Evolutionary conservation across 2,888 invertebrate genomes (phyloP), one percentile per base, ranked within the genome.

Genomic region (Tanypteryx hageni): DNA sequence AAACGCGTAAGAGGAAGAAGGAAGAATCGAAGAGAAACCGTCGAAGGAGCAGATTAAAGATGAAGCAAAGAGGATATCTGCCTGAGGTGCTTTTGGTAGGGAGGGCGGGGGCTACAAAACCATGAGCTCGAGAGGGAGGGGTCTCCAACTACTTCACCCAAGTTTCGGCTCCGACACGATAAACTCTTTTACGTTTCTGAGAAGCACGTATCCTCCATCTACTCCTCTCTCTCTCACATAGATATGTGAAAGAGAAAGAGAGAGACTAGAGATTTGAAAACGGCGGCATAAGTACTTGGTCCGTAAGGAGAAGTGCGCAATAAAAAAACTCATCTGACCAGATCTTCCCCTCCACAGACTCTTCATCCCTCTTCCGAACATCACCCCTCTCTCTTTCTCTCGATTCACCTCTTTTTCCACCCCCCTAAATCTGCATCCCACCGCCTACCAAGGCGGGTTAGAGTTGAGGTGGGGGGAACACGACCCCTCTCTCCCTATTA

Each of bases 271-370:
- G 76, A 76, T 27, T 27, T 27, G 76, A 27, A 76, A 76, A 76
- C 76, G 76, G 76, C 76, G 27, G 76, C 76, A 22, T 76, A 27
- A 76, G 76, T 76, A 76, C 76, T 22, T 18, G 76, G 76, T 76
- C 76, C 76, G 27, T 27, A 76, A 76, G 76, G 76, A 76, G 27
- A 27, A 76, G 76, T n/a, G 27, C 22, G 76, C 76, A 76, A 76
- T 76, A 76, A 76, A 76, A 76, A 76, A 76, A 76, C 22, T 76
- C 76, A 76, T 76, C 76, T 76, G 76, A 76, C 76, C 76, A 76
- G 76, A 76, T 76, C 76, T 76, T 61, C 27, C 57, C 86, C 86
- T 31, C 31, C 22, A 8, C 61, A 13, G 59, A 27, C 27, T 31
- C 86, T 57, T 22, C 56, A n/a, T 76, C 27, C 16, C 31, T 31